These are phyloP conservation scores for Rhabdornis inornatus DNA, from an alignment of 2,113 vertebrate species.

Conservation along the genomic window DNA sequence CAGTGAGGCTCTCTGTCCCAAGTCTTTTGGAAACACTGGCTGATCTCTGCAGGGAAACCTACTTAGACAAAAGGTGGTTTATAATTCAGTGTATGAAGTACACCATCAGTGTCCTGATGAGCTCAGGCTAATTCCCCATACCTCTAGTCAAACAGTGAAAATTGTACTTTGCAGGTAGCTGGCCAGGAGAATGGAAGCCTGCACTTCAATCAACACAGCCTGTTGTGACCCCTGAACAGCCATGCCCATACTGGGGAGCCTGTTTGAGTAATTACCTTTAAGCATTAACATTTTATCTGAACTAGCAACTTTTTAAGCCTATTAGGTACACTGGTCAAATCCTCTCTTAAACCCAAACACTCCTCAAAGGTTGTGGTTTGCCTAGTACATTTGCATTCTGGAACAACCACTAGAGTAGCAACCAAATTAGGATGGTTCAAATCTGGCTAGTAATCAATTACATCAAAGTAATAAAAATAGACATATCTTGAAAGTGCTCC, in stretches of 20 bases:
- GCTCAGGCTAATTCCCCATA: not conserved
- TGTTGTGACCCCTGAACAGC: not conserved
- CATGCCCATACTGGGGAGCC: not conserved
- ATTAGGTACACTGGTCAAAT: not conserved
- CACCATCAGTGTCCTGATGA: not conserved
- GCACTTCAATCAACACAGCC: not conserved
- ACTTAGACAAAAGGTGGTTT: not conserved
- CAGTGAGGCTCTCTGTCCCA: not conserved
- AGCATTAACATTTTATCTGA: not conserved
- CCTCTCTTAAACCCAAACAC: not conserved
- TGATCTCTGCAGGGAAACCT: not conserved
- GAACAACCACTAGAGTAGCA: not conserved
- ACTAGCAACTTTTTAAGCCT: not conserved
- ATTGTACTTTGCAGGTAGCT: not conserved
- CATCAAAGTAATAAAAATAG: not conserved
- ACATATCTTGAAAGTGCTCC: not conserved
- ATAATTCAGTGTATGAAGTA: not conserved
- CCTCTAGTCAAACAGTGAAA: not conserved
- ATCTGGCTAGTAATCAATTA: conserved; percentile 11
- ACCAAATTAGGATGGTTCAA: not conserved
- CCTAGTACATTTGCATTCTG: not conserved
- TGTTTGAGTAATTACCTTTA: not conserved
- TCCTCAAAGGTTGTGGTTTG: not conserved
- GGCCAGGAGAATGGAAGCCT: not conserved
- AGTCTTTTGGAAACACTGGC: not conserved